Base-by-base conservation (phyloP, 2,113 vertebrate genomes). In the Corvus hawaiiensis region DNA sequence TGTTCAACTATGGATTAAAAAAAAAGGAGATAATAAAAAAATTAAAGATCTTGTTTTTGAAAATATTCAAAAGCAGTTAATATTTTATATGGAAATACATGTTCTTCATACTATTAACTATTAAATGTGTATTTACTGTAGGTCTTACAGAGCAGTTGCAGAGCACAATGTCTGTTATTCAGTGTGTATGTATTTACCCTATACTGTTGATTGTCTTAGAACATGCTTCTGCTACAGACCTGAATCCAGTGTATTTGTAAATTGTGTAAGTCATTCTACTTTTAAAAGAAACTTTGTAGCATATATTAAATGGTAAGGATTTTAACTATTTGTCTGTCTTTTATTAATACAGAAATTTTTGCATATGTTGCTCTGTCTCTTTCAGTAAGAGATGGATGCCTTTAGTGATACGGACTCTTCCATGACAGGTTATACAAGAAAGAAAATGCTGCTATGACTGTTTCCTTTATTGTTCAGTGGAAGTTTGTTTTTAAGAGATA, bases 51-150 rank as follows among this genome's bases (percentile, higher is more conserved):
- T 97, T 95, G 96, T 84, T 97, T 98, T 97, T 95, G 97, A 95
- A 96, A 97, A 95, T 97, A 97, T 90, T 97, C 96, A 93, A 96
- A 98, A 96, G 86, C 96, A 96, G 96, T 98, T 93, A 97, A 92
- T 97, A 97, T 99, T 99, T 99, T 99, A 95, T 99, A 98, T 98
- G 97, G 96, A 98, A 96, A 96, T 97, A 76, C 41, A 94, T 98
- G 97, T 98, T 98, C 97, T 98, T 97, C 96, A 97, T 97, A 85
- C 78, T 97, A 97, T 91, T 96, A 96, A 75, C 91, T 97, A 97
- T 97, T 98, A 98, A 94, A 93, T 97, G 89, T 98, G 94, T 97
- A 96, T 98, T 98, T 97, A 96, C 96, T 95, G 94, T 98, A 97
- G 95, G 94, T 98, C 95, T 94, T 97, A 91, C 98, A 90, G 94